Evolutionary conservation across 1,140 invertebrate genomes (phyloP).

Genomic region (Hyles vespertilio): DNA sequence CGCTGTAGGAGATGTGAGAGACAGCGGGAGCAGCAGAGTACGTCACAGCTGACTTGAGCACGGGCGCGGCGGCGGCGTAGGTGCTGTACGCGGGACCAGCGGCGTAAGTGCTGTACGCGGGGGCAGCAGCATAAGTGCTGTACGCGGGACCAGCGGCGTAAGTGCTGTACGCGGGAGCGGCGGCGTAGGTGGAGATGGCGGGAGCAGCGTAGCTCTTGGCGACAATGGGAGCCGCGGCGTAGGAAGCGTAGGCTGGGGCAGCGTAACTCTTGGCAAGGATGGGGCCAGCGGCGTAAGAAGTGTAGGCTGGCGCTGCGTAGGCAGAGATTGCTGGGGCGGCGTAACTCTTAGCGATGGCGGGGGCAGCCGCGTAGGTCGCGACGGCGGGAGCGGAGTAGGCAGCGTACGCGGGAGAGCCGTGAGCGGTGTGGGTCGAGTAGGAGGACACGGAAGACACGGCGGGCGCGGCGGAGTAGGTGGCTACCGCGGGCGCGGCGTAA

Average conservation of each 20-base stretch:
- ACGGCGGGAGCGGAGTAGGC: slow-evolving; percentile 22
- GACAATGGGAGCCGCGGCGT: slow-evolving; percentile 23
- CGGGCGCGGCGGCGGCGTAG: slow-evolving; percentile 34
- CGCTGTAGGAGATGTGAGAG: slow-evolving; percentile 21
- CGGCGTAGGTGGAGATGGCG: slow-evolving; percentile 24
- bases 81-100: slow-evolving; percentile 14
- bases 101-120: slow-evolving; percentile 23
- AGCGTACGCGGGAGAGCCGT: slow-evolving; percentile 23
- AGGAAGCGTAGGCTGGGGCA: slow-evolving; percentile 20
- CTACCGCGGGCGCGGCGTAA: slow-evolving; percentile 28
- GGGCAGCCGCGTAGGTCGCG: slow-evolving; percentile 23
- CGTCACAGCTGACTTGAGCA: slow-evolving; percentile 25
- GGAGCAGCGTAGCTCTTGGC: slow-evolving; percentile 23
- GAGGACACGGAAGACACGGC: slow-evolving; percentile 45
- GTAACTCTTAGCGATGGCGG: slow-evolving; percentile 16
- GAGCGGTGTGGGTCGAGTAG: slow-evolving; percentile 41
- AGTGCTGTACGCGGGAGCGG: slow-evolving; percentile 17
- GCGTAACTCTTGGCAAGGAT: slow-evolving; percentile 10
- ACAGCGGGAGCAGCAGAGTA: slow-evolving; percentile 36
- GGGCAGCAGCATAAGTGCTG: slow-evolving; percentile 22
- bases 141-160: slow-evolving; percentile 21
- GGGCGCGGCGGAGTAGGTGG: slow-evolving; percentile 35
- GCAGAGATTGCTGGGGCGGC: slow-evolving; percentile 24
- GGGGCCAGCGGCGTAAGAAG: slow-evolving; percentile 20
- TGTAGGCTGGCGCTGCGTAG: slow-evolving; percentile 31